Conservation (phyloP, 1,140 invertebrate species). For the Dolichoris vasculosae region DNA sequence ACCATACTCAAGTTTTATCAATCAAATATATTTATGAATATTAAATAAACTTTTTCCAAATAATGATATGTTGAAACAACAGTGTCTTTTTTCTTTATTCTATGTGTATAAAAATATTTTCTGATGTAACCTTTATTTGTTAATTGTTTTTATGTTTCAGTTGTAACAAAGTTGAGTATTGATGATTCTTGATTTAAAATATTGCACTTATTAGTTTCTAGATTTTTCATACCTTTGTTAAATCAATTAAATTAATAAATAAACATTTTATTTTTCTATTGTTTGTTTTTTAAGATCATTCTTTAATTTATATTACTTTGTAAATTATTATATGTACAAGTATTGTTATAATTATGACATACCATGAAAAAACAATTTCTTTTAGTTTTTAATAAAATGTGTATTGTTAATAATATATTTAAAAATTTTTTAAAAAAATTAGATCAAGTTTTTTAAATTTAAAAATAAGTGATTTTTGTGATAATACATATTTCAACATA, state of each 20-base stretch:
- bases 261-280: not conserved
- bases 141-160: too few relatives aligned
- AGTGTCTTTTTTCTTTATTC: not conserved
- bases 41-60: slow-evolving; percentile 35
- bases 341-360: too few relatives aligned
- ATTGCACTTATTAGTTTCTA: not conserved
- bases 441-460: too few relatives aligned
- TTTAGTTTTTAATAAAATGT: too few relatives aligned
- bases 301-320: too few relatives aligned
- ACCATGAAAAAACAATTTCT: too few relatives aligned
- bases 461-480: too few relatives aligned
- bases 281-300: not conserved
- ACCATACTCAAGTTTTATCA: slow-evolving; percentile 16
- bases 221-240: not conserved
- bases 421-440: too few relatives aligned
- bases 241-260: not conserved
- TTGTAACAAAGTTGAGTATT: not conserved
- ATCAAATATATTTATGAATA: slow-evolving; percentile 41
- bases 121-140: not conserved
- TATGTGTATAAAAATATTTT: not conserved
- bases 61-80: not conserved
- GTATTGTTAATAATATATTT: too few relatives aligned
- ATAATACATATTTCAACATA: too few relatives aligned
- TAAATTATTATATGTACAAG: too few relatives aligned
- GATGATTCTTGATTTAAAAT: too few relatives aligned